Percentiles rank a stretch among this genome's conserved stretches.
Evolutionary conservation across 2,113 vertebrate genomes (phyloP).

Genomic region (Naja naja): DNA sequence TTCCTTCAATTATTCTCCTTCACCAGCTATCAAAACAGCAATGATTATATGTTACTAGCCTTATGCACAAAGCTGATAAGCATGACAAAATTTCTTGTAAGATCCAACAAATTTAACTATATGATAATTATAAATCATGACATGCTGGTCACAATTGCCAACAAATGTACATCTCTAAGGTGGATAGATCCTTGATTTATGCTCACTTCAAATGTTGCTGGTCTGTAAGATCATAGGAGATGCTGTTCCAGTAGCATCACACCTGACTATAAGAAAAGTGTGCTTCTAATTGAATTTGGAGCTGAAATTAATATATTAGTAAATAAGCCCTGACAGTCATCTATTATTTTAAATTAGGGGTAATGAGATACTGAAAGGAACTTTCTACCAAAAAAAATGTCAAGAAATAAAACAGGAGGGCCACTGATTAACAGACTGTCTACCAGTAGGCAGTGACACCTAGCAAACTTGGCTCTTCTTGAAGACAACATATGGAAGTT

Average conservation of each 20-base stretch:
- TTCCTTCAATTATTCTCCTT: background rate
- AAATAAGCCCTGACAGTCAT: background rate
- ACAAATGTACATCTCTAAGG: background rate
- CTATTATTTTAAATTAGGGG: background rate
- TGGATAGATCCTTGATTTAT: background rate
- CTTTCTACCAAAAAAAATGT: background rate
- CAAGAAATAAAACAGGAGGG: background rate
- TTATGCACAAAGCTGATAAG: background rate
- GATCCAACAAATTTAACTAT: background rate
- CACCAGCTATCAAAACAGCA: background rate
- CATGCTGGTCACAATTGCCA: background rate
- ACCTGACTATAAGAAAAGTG: background rate
- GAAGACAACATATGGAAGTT: background rate
- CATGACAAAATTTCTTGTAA: background rate
- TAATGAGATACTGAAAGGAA: background rate
- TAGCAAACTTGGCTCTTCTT: background rate
- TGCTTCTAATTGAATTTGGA: background rate
- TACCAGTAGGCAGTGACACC: background rate
- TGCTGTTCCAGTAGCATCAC: background rate
- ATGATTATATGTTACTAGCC: background rate
- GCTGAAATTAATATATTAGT: background rate
- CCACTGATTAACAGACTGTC: background rate
- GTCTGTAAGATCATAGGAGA: background rate
- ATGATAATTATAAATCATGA: background rate
- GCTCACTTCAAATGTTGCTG: background rate